Percentiles rank a stretch among this genome's conserved stretches.
Conservation (phyloP, 1,140 invertebrate species). For the Globodera rostochiensis region DNA sequence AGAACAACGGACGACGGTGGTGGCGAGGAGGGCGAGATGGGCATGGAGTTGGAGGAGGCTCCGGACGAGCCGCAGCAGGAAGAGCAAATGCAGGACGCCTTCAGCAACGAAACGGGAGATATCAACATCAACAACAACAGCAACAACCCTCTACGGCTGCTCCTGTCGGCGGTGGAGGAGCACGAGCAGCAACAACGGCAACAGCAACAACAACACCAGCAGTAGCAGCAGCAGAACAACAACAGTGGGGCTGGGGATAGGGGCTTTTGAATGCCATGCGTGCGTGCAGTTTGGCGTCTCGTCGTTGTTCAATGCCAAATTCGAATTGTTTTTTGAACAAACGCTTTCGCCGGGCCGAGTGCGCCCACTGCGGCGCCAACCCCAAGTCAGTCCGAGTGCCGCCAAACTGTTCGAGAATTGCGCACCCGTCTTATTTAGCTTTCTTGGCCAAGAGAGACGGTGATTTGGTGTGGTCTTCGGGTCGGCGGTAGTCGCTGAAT, state of each 20-base stretch:
- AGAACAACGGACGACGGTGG: not conserved
- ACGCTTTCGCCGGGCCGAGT: too few species aligned
- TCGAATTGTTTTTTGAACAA: too few species aligned
- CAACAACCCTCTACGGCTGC: constrained; percentile 10
- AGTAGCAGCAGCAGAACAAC: not conserved
- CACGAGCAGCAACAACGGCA: not conserved
- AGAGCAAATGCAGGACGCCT: not conserved
- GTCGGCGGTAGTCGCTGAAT: too few species aligned
- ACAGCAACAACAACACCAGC: not conserved
- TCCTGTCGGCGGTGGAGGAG: constrained; percentile 14
- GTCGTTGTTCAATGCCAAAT: too few species aligned
- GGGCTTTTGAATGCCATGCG: too few species aligned
- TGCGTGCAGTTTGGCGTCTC: too few species aligned
- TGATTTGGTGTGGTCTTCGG: too few species aligned
- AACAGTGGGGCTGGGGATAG: not conserved
- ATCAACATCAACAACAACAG: not conserved
- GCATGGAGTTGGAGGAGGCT: not conserved
- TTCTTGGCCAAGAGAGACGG: too few species aligned
- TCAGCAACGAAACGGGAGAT: not conserved
- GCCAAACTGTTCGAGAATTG: too few species aligned
- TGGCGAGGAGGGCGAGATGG: not conserved
- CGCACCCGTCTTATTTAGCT: too few species aligned
- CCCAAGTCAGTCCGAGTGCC: too few species aligned
- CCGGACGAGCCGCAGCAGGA: not conserved
- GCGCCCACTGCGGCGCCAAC: too few species aligned